A percentile compares a stretch with the other conserved stretches of the same genome.
These are phyloP conservation scores for Tetraodon nigroviridis DNA, from an alignment of 2,113 vertebrate genomes.

Conservation along the genomic window DNA sequence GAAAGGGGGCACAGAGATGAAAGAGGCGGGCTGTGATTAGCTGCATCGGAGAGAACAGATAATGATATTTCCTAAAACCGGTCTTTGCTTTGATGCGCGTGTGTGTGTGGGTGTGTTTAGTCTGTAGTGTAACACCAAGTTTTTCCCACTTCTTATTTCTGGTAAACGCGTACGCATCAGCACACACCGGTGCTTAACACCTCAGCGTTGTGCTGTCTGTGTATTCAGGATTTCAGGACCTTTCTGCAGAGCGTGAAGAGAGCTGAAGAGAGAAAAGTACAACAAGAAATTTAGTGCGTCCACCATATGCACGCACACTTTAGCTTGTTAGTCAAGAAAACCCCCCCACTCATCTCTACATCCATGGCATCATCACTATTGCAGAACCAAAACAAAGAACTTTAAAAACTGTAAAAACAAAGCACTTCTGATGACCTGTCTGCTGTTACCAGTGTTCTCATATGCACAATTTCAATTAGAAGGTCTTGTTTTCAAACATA, in stretches of 20 bases:
- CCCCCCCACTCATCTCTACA: too few species aligned
- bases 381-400: too few species aligned
- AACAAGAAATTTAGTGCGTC: neutral
- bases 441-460: neutral
- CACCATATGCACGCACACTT: too few species aligned
- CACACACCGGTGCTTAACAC: slow-evolving; percentile 7
- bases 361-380: neutral
- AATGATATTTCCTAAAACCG: slow-evolving; percentile 70
- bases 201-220: neutral
- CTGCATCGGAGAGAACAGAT: slow-evolving; percentile 64
- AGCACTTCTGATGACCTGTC: too few species aligned
- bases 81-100: slow-evolving; percentile 64
- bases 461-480: neutral
- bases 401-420: too few species aligned
- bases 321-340: neutral
- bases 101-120: slow-evolving; percentile 16
- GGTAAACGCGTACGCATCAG: slow-evolving; percentile 12
- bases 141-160: neutral
- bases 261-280: neutral
- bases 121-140: slow-evolving; percentile 11
- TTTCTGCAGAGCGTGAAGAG: neutral
- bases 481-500: slow-evolving; percentile 6
- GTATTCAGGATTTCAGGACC: neutral
- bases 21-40: slow-evolving; percentile 69
- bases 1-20: slow-evolving; percentile 62